A percentile compares a stretch with the other conserved stretches of the same genome.
Conservation (phyloP, 64 coral and sea anemone species). For the Pocillopora verrucosa region DNA sequence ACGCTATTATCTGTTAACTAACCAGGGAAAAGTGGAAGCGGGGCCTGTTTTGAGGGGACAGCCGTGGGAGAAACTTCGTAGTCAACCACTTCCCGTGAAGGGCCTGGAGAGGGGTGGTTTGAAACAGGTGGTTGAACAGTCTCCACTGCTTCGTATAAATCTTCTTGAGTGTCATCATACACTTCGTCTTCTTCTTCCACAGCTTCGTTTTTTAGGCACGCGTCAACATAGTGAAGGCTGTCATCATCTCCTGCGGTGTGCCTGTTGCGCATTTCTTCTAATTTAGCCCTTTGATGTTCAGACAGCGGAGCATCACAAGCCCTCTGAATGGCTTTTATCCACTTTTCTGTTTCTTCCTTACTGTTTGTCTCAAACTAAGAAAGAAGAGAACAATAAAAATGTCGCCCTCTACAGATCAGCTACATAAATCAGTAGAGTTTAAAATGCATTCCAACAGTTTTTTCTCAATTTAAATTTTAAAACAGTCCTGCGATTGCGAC, state of each 20-base stretch:
- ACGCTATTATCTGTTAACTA: not conserved
- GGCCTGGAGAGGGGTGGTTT: not conserved
- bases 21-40: not conserved
- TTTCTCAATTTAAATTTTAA: no score
- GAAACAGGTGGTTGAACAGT: not conserved
- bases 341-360: conserved; percentile 71
- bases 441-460: no score
- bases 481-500: no score
- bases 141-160: conserved; percentile 21
- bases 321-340: conserved; percentile 48
- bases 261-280: conserved; percentile 50
- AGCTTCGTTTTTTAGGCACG: not conserved
- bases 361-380: conserved; percentile 65
- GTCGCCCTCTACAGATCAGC: no score
- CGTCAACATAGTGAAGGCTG: conserved; percentile 55
- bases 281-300: conserved; percentile 16
- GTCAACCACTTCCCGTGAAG: not conserved
- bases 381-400: not conserved
- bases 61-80: conserved; percentile 22
- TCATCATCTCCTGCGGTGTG: conserved; percentile 67
- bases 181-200: not conserved
- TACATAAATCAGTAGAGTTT: no score
- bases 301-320: conserved; percentile 45
- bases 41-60: not conserved
- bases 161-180: conserved; percentile 56